Evolutionary conservation across 2,113 vertebrate species (phyloP).

Genomic region (Mirza zaza): DNA sequence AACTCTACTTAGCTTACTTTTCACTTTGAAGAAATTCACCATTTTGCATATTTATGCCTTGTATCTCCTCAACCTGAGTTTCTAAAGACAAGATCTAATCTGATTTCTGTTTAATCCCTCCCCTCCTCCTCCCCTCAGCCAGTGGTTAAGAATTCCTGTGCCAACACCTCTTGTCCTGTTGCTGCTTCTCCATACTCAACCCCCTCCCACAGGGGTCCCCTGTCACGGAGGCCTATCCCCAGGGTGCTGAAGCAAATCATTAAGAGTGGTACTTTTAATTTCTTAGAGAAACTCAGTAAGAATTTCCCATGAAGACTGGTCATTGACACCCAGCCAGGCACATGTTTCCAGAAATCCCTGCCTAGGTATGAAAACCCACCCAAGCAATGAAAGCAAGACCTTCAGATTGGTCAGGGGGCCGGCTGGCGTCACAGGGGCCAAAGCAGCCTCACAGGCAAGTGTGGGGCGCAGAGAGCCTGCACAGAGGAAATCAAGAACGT

Average conservation of each 20-base stretch:
- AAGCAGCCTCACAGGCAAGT: neutral
- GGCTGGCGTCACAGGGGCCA: neutral
- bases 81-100: neutral
- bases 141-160: neutral
- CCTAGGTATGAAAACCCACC: neutral
- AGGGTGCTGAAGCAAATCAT: neutral
- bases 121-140: neutral
- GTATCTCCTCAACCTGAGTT: neutral
- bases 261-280: neutral
- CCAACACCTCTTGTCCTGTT: accelerated
- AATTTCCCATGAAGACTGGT: neutral
- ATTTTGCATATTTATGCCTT: neutral
- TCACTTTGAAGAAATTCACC: neutral
- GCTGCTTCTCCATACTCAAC: neutral
- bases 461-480: neutral
- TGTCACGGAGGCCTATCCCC: neutral
- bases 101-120: neutral
- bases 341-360: neutral
- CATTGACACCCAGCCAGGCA: neutral
- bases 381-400: neutral
- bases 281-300: neutral
- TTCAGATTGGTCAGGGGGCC: neutral
- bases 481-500: neutral
- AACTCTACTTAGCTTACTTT: neutral
- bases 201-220: neutral